These are phyloP conservation scores for Paracentrotus lividus DNA, from an alignment of 53 echinoderm and acorn worm genomes.

Conservation along the genomic window DNA sequence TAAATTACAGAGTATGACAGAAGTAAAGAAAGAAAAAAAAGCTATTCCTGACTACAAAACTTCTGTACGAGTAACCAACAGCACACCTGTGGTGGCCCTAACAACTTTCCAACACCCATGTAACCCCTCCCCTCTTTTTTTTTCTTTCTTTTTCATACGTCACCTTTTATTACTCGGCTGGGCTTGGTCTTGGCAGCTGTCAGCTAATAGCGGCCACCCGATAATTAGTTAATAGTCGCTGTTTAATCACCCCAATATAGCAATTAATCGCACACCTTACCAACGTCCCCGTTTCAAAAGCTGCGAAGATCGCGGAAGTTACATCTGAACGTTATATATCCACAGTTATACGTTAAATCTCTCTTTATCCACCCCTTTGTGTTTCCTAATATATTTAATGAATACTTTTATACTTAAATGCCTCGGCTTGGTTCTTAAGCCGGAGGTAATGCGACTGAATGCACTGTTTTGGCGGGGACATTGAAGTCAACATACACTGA, in stretches of 20 bases:
- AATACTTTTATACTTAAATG: constrained; percentile 42
- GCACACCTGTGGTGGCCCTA: constrained; percentile 36
- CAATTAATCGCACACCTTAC: constrained; percentile 42
- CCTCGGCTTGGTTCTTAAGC: constrained; percentile 38
- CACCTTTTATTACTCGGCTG: constrained; percentile 49
- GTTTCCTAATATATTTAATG: constrained; percentile 42
- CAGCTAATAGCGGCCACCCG: constrained; percentile 39
- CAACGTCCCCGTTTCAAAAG: constrained; percentile 17
- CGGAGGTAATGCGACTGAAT: constrained; percentile 9
- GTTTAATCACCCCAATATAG: constrained; percentile 58
- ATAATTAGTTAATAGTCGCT: constrained; percentile 60
- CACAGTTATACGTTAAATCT: constrained; percentile 15
- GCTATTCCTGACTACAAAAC: neutral
- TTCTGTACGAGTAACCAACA: neutral
- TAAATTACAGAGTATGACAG: neutral
- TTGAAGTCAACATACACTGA: too few relatives aligned
- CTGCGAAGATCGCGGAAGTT: neutral
- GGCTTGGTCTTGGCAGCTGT: constrained; percentile 57
- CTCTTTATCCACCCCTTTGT: neutral
- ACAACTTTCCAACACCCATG: constrained; percentile 6
- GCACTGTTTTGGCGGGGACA: constrained; percentile 35
- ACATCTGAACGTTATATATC: neutral
- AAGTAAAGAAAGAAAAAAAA: neutral
- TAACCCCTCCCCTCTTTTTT: constrained; percentile 1
- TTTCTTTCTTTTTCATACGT: neutral